Evolutionary conservation across 2,888 invertebrate species (phyloP).

Genomic region (Branchipolynoe longqiensis): DNA sequence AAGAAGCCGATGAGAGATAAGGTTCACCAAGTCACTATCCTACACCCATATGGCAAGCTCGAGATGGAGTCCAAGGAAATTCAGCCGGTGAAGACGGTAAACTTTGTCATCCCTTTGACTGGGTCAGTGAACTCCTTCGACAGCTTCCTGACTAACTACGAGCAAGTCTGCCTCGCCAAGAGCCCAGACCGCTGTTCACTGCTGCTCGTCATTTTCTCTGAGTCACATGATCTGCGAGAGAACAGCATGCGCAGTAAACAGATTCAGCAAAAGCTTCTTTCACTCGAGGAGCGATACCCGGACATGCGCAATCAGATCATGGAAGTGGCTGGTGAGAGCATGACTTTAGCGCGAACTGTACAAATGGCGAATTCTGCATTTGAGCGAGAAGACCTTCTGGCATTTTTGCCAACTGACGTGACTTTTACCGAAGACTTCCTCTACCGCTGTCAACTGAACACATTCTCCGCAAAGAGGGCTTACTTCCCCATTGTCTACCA

Average conservation of each 20-base stretch:
- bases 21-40: slow-evolving; percentile 46
- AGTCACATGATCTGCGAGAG: not conserved
- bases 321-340: slow-evolving; percentile 43
- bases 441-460: slow-evolving; percentile 39
- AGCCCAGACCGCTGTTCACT: not conserved
- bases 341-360: slow-evolving; percentile 27
- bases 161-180: not conserved
- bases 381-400: slow-evolving; percentile 10
- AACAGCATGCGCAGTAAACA: not conserved
- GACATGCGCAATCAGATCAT: not conserved
- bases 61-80: slow-evolving; percentile 47
- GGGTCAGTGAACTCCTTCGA: not conserved
- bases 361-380: slow-evolving; percentile 53
- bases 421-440: slow-evolving; percentile 41
- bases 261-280: not conserved
- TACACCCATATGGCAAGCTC: slow-evolving; percentile 24
- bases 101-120: not conserved
- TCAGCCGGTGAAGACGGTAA: slow-evolving; percentile 6
- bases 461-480: slow-evolving; percentile 8
- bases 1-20: not conserved
- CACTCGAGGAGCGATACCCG: not conserved
- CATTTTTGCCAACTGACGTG: slow-evolving; percentile 5
- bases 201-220: not conserved
- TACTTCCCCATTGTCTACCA: slow-evolving; percentile 55
- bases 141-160: slow-evolving; percentile 28